These are phyloP conservation scores for Planococcus citri DNA, from an alignment of 1,140 invertebrate genomes.

Conservation along the genomic window DNA sequence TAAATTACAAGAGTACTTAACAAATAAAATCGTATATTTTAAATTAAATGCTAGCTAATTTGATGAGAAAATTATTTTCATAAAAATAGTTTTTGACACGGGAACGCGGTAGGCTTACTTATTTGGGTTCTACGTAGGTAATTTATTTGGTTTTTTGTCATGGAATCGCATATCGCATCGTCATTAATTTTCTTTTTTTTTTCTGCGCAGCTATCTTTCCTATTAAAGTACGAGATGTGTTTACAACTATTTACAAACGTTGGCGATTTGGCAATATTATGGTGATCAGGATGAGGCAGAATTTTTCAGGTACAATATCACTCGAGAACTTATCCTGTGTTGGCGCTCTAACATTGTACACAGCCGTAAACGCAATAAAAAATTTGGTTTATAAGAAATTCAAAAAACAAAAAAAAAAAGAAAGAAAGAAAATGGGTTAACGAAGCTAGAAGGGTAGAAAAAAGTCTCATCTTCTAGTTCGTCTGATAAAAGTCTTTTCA, in stretches of 20 bases:
- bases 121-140: neutral
- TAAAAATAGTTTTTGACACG: neutral
- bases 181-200: no score
- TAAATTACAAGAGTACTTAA: slow-evolving; percentile 5
- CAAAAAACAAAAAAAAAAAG: no score
- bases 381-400: no score
- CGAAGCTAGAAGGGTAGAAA: no score
- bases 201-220: no score
- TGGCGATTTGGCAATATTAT: neutral
- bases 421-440: no score
- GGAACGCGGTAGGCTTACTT: no score
- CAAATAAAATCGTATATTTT: neutral
- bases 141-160: neutral
- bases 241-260: neutral
- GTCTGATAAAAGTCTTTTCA: no score
- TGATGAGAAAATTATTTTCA: neutral
- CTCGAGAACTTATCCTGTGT: neutral
- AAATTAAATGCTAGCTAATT: slow-evolving; percentile 4
- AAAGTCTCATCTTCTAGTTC: no score
- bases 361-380: neutral
- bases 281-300: neutral
- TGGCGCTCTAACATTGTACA: neutral
- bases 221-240: no score
- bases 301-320: neutral
- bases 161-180: neutral